phyloP scores from a whole-genome alignment of 2,888 invertebrate species.

The Tipula unca region DNA sequence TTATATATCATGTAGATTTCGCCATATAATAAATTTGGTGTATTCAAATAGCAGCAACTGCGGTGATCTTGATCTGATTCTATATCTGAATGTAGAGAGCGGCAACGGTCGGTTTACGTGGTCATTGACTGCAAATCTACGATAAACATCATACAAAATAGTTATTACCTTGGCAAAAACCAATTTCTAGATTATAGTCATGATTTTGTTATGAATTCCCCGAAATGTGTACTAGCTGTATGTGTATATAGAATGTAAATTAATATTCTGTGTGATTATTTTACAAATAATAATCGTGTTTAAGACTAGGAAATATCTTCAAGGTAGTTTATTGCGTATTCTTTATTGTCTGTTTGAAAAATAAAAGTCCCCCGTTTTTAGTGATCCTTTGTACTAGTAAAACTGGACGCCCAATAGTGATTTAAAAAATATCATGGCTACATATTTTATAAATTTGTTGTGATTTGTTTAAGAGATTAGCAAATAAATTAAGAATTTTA shows the following conservation, averaged over 20 bases:
- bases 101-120: background rate
- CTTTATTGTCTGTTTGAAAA: background rate
- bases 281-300: background rate
- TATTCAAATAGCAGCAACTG: too few relatives aligned
- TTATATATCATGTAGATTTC: background rate
- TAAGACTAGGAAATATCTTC: background rate
- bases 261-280: background rate
- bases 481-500: too few relatives aligned
- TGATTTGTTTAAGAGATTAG: background rate
- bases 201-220: background rate
- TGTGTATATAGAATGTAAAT: background rate
- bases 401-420: background rate
- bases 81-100: background rate
- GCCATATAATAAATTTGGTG: background rate
- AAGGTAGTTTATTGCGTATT: background rate
- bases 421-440: background rate
- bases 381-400: background rate
- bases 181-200: background rate
- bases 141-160: background rate
- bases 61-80: background rate
- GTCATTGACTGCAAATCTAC: background rate
- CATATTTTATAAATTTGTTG: background rate
- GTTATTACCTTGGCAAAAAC: background rate
- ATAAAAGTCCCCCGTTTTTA: background rate
- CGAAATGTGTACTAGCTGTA: background rate